Percentiles rank a stretch among this genome's conserved stretches.
Conservation (phyloP, 2,113 vertebrate species). For the Mormyrus lacerda region DNA sequence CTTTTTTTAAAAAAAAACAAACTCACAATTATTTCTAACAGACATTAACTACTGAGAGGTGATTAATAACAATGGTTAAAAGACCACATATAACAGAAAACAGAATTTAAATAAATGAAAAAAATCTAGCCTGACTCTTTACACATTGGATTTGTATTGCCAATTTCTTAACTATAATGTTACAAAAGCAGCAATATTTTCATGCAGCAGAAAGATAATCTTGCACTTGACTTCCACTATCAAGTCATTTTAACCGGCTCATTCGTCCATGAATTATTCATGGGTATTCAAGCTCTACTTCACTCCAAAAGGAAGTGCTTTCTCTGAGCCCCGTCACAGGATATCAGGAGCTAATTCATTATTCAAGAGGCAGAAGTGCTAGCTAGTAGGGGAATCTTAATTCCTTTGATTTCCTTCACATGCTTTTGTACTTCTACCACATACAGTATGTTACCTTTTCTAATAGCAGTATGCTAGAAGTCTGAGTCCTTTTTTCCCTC, state of each 20-base stretch:
- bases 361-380: slow-evolving; percentile 97
- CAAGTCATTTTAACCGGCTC: slow-evolving; percentile 95
- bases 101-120: slow-evolving; percentile 30
- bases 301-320: slow-evolving; percentile 96
- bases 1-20: not conserved
- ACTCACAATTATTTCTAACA: not conserved
- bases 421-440: slow-evolving; percentile 60
- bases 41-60: not conserved
- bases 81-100: not conserved
- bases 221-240: slow-evolving; percentile 96
- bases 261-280: slow-evolving; percentile 98
- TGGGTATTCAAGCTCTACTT: slow-evolving; percentile 94
- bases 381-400: slow-evolving; percentile 49
- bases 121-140: slow-evolving; percentile 25
- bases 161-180: slow-evolving; percentile 57
- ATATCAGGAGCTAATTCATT: slow-evolving; percentile 99
- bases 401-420: slow-evolving; percentile 73
- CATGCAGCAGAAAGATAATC: slow-evolving; percentile 92
- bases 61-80: not conserved
- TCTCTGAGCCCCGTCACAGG: slow-evolving; percentile 90
- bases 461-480: slow-evolving; percentile 23
- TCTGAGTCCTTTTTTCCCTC: not conserved
- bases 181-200: slow-evolving; percentile 76
- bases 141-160: slow-evolving; percentile 52
- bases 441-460: slow-evolving; percentile 39